Evolutionary conservation across 1,140 invertebrate species (phyloP), one percentile per base, ranked within the genome.

Genomic region (Cydia amplana): DNA sequence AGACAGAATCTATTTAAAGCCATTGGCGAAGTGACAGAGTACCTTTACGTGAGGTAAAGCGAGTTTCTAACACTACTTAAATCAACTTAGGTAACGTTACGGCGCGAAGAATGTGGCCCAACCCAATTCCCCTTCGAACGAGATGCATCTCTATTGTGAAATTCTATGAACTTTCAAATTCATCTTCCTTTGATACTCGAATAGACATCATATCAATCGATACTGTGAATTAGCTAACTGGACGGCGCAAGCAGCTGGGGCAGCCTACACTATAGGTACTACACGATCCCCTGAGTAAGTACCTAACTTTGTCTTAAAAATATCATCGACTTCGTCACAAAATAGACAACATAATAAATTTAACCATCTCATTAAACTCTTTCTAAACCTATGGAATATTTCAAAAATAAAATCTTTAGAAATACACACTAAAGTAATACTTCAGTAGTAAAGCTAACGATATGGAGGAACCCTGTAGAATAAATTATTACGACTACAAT

Each of bases 381-480:
- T 76, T 72, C 43, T 87, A 89, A 84, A 79, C 77, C 86, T 91
- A 91, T 88, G 88, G 88, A 91, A 90, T 90, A 86, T 87, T 86
- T 87, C 76, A 84, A 83, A 87, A 81, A 84, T 84, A 79, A 85
- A 82, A 49, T 80, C 80, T 81, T 85, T 80, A 81, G 77, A 83
- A 78, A 82, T 84, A 90, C 83, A 85, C 79, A 86, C 85, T 88
- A 86, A 85, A 87, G 79, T 85, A 90, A 90, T 88, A 91, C 85
- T 87, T 91, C 80, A 84, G 85, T 88, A 85, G 84, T 91, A 90
- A 91, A 91, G 88, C 89, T 91, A 91, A 91, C 86, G 91, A 92
- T 92, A 92, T 92, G 91, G 86, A 91, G 90, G 86, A 91, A 92
- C 91, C 91, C 91, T 92, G 91, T 92, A 89, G 86, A 87, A 89